Conservation (phyloP, 2,797 vertebrate genomes). For the Anguilla megastoma region DNA sequence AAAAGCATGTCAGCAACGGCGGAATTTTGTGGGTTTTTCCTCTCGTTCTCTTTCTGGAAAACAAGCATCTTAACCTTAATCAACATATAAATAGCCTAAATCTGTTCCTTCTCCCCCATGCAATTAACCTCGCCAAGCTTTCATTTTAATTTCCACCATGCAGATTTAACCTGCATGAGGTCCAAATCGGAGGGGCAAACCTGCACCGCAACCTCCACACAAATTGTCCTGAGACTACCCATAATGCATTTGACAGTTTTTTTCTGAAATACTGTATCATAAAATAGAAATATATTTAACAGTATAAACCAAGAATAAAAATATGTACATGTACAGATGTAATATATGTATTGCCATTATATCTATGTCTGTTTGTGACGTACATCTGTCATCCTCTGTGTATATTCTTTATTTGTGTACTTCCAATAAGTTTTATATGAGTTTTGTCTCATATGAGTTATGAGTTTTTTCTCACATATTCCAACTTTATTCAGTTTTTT, state of each 20-base stretch:
- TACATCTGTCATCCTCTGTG: background rate
- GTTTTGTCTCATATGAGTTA: background rate
- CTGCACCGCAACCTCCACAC: background rate
- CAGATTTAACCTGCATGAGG: slow-evolving; percentile 13
- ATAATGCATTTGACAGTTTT: background rate
- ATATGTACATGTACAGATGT: background rate
- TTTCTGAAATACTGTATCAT: background rate
- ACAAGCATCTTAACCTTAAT: slow-evolving; percentile 31
- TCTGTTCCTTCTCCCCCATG: slow-evolving; percentile 28
- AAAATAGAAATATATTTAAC: background rate
- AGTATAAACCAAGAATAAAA: background rate
- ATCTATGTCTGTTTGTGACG: background rate
- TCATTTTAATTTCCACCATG: slow-evolving; percentile 24
- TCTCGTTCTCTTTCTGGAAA: slow-evolving; percentile 1
- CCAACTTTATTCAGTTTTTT: background rate
- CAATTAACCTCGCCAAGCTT: slow-evolving; percentile 35
- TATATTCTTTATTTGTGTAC: background rate
- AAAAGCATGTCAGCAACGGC: slow-evolving; percentile 9
- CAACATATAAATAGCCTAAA: slow-evolving; percentile 32
- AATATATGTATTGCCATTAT: background rate
- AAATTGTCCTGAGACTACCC: background rate
- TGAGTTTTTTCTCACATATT: background rate
- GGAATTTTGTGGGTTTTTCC: background rate
- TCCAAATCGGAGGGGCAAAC: slow-evolving; percentile 23
- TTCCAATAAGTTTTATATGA: background rate